Evolutionary conservation across 2,797 vertebrate species (phyloP).

Genomic region (Discoglossus pictus): DNA sequence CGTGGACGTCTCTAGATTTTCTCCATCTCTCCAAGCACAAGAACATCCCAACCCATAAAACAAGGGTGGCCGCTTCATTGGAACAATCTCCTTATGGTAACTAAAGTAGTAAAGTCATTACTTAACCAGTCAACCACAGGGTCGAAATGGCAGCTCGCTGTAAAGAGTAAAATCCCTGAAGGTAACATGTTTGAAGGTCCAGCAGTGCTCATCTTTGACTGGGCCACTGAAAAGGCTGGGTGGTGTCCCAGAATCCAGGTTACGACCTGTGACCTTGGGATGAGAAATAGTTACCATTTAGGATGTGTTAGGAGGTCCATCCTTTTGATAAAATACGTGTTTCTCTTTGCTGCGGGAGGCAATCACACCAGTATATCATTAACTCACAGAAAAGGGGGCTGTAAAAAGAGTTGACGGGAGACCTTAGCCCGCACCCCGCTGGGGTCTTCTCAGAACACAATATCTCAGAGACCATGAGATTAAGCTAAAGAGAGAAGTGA

Average conservation of each 20-base stretch:
- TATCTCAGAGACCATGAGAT: slow-evolving; percentile 96
- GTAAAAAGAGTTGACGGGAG: slow-evolving; percentile 89
- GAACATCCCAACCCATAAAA: too few relatives aligned
- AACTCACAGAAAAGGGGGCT: slow-evolving; percentile 90
- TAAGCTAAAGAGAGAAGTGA: slow-evolving; percentile 96
- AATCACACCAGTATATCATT: slow-evolving; percentile 91
- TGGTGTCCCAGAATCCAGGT: slow-evolving; percentile 76
- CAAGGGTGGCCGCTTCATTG: too few relatives aligned
- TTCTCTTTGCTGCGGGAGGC: slow-evolving; percentile 82
- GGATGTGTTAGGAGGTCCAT: slow-evolving; percentile 81
- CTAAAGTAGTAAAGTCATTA: neutral
- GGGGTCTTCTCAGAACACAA: slow-evolving; percentile 88
- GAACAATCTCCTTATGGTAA: too few relatives aligned
- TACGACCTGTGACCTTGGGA: slow-evolving; percentile 86
- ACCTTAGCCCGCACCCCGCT: slow-evolving; percentile 88
- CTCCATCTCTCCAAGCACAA: too few relatives aligned
- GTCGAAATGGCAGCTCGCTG: neutral
- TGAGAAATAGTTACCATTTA: slow-evolving; percentile 93
- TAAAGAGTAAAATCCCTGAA: slow-evolving; percentile 3
- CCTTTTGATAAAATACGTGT: slow-evolving; percentile 86
- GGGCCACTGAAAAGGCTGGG: slow-evolving; percentile 72
- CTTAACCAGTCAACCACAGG: slow-evolving; percentile 29
- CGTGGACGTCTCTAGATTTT: too few relatives aligned
- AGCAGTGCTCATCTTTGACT: slow-evolving; percentile 58
- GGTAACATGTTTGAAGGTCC: slow-evolving; percentile 15